Evolutionary conservation across 2,888 invertebrate species (phyloP).

Genomic region (Atethmia centrago): DNA sequence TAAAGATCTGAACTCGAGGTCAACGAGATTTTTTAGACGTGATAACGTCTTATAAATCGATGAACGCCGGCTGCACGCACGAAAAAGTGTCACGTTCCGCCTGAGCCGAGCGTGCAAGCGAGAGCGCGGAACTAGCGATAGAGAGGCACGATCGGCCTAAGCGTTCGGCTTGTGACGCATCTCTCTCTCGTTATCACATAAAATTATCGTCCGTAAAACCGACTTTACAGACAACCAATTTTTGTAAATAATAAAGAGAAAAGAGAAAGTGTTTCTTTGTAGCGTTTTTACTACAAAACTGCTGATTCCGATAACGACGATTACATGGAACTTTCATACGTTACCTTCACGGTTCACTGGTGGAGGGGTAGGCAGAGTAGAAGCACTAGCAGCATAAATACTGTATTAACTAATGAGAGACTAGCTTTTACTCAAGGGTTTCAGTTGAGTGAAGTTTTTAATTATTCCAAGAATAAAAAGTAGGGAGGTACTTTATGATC

Average conservation of each 20-base stretch:
- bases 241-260: not conserved
- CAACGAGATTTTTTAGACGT: not conserved
- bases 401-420: not conserved
- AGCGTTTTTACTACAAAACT: constrained; percentile 21
- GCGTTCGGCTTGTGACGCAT: too few relatives aligned
- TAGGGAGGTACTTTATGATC: too few relatives aligned
- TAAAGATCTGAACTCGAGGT: not conserved
- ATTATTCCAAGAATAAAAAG: too few relatives aligned
- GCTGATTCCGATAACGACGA: constrained; percentile 18
- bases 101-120: too few relatives aligned
- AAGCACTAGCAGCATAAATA: not conserved
- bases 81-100: too few relatives aligned
- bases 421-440: not conserved
- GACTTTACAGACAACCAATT: too few relatives aligned
- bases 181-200: too few relatives aligned
- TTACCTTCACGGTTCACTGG: constrained; percentile 26
- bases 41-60: too few relatives aligned
- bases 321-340: constrained; percentile 34
- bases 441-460: not conserved
- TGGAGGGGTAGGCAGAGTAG: not conserved
- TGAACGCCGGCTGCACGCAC: too few relatives aligned
- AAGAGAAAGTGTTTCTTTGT: constrained; percentile 30
- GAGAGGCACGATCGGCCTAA: too few relatives aligned
- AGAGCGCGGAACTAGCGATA: too few relatives aligned
- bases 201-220: too few relatives aligned